Conservation (phyloP, 2,888 invertebrate genomes). For the Brachyptera risi region DNA sequence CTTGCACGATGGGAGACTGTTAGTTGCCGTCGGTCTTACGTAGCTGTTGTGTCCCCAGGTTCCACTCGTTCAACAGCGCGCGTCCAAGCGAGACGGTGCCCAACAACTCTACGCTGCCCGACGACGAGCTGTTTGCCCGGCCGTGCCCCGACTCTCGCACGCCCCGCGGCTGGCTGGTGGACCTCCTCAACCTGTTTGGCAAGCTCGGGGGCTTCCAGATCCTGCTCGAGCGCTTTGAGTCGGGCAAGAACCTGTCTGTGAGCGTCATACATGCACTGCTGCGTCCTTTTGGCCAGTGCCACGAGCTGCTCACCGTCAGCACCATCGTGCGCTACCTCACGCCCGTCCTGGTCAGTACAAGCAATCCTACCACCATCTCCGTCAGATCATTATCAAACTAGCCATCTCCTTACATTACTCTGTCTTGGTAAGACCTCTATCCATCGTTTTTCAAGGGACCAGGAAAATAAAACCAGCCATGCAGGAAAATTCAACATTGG, state of each 20-base stretch:
- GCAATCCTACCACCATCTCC: too few species aligned
- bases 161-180: slow-evolving; percentile 93
- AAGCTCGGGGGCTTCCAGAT: slow-evolving; percentile 84
- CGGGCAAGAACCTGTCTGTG: slow-evolving; percentile 65
- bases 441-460: too few species aligned
- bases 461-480: too few species aligned
- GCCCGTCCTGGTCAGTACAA: slow-evolving; percentile 83
- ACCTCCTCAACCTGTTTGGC: slow-evolving; percentile 92
- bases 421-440: too few species aligned
- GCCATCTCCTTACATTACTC: too few species aligned
- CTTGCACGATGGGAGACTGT: too few species aligned
- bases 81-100: slow-evolving; percentile 69
- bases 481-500: too few species aligned
- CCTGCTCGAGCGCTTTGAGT: slow-evolving; percentile 76
- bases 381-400: too few species aligned
- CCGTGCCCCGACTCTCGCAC: slow-evolving; percentile 76
- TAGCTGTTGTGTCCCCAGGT: slow-evolving; percentile 59
- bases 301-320: slow-evolving; percentile 83
- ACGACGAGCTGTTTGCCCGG: slow-evolving; percentile 68
- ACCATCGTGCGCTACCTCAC: slow-evolving; percentile 90
- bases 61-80: slow-evolving; percentile 80
- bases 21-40: too few species aligned
- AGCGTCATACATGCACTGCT: slow-evolving; percentile 76
- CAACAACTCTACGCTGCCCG: slow-evolving; percentile 56
- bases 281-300: slow-evolving; percentile 88